Percentiles rank a stretch among this genome's conserved stretches.
Conservation (phyloP, 2,888 invertebrate genomes). For the Polymixis lichenea region DNA sequence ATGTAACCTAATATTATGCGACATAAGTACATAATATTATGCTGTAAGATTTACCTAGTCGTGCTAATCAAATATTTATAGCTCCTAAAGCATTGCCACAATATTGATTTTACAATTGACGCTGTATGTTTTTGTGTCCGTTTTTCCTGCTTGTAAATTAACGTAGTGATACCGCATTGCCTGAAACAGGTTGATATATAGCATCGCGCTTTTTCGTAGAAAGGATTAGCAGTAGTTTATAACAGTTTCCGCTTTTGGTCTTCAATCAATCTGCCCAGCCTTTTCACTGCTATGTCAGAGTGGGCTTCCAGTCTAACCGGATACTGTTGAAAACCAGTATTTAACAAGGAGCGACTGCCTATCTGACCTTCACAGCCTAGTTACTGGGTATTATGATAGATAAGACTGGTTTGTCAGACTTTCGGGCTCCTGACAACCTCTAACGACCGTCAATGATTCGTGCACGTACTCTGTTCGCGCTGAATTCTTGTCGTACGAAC, state of each 20-base stretch:
- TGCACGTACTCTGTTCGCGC: too few species aligned
- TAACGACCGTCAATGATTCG: too few species aligned
- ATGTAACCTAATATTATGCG: neutral
- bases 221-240: neutral
- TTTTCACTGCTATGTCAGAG: too few species aligned
- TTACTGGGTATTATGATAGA: too few species aligned
- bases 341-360: too few species aligned
- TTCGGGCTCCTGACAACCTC: too few species aligned
- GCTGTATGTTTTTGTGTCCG: neutral
- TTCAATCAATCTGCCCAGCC: neutral
- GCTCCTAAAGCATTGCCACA: neutral
- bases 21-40: neutral
- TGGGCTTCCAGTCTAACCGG: too few species aligned
- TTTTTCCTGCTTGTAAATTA: constrained; percentile 16
- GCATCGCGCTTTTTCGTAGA: neutral
- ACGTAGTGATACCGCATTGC: neutral
- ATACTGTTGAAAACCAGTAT: too few species aligned
- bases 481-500: too few species aligned
- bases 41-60: constrained; percentile 4
- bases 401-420: too few species aligned
- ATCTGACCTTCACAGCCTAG: too few species aligned
- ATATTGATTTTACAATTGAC: constrained; percentile 33
- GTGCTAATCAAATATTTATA: constrained; percentile 11
- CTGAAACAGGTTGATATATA: neutral
- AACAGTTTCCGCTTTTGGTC: neutral